Percentiles rank a stretch among this genome's conserved stretches.
phyloP scores from a whole-genome alignment of 2,797 vertebrate species.

The Gymnodraco acuticeps region DNA sequence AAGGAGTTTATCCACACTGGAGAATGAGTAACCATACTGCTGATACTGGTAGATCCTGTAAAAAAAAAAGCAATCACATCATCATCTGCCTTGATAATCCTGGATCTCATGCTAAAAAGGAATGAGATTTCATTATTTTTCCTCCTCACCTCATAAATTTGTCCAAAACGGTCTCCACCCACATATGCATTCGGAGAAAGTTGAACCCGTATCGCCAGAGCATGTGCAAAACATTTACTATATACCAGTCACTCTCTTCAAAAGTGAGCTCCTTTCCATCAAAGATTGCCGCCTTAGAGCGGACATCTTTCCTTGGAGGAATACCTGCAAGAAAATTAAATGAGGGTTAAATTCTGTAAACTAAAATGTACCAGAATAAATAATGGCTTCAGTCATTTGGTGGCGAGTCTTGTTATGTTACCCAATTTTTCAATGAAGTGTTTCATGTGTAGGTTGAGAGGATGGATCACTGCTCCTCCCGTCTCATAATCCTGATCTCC shows the following conservation, averaged over 20 bases:
- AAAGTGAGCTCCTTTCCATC: conserved; percentile 92
- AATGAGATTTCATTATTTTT: not conserved
- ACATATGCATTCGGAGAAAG: conserved; percentile 92
- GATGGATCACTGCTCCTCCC: conserved; percentile 90
- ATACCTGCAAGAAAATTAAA: conserved; percentile 77
- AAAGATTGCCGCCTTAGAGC: conserved; percentile 87
- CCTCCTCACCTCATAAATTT: conserved; percentile 94
- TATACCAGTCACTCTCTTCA: conserved; percentile 93
- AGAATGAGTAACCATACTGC: conserved; percentile 93
- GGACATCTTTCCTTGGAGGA: conserved; percentile 38
- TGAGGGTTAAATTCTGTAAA: not conserved
- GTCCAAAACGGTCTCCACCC: conserved; percentile 93
- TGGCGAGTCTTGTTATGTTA: conserved; percentile 51
- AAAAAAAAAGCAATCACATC: conserved; percentile 11
- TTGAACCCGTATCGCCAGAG: conserved; percentile 93
- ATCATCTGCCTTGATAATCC: not conserved
- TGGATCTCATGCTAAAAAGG: not conserved
- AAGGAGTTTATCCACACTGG: conserved; percentile 89
- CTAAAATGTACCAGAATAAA: not conserved
- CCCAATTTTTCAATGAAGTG: conserved; percentile 92
- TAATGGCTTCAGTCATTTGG: not conserved
- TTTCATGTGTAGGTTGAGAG: conserved; percentile 97
- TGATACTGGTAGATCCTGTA: conserved; percentile 96
- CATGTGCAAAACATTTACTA: conserved; percentile 89
- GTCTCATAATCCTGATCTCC: conserved; percentile 88